phyloP scores from a whole-genome alignment of 2,113 vertebrate species.

The Heterotis niloticus region DNA sequence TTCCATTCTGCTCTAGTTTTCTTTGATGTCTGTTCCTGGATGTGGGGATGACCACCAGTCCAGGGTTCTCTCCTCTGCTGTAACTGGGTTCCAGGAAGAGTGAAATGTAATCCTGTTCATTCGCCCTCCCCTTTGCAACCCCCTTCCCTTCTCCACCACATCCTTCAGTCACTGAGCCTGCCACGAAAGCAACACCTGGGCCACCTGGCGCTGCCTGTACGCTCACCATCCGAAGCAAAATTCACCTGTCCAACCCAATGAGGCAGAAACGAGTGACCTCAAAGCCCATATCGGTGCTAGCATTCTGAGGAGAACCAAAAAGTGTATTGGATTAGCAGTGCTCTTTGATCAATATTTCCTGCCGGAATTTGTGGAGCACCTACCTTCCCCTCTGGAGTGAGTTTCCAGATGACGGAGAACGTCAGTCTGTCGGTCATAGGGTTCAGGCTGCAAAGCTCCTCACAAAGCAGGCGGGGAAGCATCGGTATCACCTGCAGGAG shows the following conservation, averaged over 20 bases:
- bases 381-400: constrained; percentile 89
- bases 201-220: not conserved
- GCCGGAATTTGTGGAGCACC: not conserved
- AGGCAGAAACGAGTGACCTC: not conserved
- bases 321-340: not conserved
- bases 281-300: not conserved
- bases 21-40: not conserved
- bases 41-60: not conserved
- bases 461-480: constrained; percentile 88
- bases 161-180: not conserved
- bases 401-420: constrained; percentile 91
- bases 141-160: not conserved
- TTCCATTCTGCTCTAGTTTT: not conserved
- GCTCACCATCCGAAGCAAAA: not conserved
- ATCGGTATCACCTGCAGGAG: constrained; percentile 84
- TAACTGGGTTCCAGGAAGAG: not conserved
- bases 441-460: constrained; percentile 94
- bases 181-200: not conserved
- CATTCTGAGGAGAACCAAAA: too few relatives aligned
- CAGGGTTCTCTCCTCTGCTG: not conserved
- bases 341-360: not conserved
- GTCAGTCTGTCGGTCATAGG: constrained; percentile 85
- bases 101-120: not conserved
- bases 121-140: not conserved
- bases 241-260: not conserved